Percentiles rank a stretch among this genome's conserved stretches.
These are phyloP conservation scores for Lophius piscatorius DNA, from an alignment of 2,113 vertebrate species.

Conservation along the genomic window DNA sequence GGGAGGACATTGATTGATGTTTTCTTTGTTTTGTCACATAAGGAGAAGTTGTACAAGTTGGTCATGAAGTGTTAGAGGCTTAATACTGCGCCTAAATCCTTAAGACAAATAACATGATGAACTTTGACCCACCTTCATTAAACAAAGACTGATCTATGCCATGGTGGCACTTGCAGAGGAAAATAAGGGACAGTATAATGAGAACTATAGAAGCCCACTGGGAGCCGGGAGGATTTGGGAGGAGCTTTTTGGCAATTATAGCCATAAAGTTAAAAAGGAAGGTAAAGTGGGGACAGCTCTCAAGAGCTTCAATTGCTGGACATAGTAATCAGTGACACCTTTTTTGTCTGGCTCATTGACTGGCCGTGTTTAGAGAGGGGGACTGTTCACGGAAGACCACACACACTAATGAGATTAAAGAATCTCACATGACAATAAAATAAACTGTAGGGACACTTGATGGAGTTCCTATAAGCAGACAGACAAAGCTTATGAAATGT, in stretches of 20 bases:
- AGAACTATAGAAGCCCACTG: slow-evolving; percentile 53
- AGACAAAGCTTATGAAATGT: slow-evolving; percentile 5
- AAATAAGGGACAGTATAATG: slow-evolving; percentile 50
- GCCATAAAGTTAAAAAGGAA: slow-evolving; percentile 75
- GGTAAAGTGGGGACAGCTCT: slow-evolving; percentile 69
- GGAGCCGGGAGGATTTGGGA: slow-evolving; percentile 53
- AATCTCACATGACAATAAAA: slow-evolving; percentile 67
- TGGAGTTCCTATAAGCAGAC: not conserved
- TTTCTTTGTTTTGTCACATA: slow-evolving; percentile 69
- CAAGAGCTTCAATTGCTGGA: slow-evolving; percentile 72
- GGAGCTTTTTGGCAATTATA: slow-evolving; percentile 71
- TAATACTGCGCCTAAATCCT: slow-evolving; percentile 43
- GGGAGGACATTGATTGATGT: slow-evolving; percentile 70
- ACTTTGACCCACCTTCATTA: slow-evolving; percentile 61
- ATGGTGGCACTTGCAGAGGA: slow-evolving; percentile 25
- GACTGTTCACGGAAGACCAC: slow-evolving; percentile 57
- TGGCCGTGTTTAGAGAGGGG: slow-evolving; percentile 44
- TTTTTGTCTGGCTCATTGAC: slow-evolving; percentile 66
- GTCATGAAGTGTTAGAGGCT: slow-evolving; percentile 46
- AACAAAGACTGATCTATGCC: slow-evolving; percentile 37
- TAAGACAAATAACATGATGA: slow-evolving; percentile 51
- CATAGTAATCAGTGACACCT: slow-evolving; percentile 75
- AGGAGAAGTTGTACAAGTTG: slow-evolving; percentile 57
- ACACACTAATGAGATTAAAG: slow-evolving; percentile 45
- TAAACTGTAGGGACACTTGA: slow-evolving; percentile 9